Evolutionary conservation across 1,140 invertebrate species (phyloP), one percentile per base, ranked within the genome.

Genomic region (Papilio machaon): DNA sequence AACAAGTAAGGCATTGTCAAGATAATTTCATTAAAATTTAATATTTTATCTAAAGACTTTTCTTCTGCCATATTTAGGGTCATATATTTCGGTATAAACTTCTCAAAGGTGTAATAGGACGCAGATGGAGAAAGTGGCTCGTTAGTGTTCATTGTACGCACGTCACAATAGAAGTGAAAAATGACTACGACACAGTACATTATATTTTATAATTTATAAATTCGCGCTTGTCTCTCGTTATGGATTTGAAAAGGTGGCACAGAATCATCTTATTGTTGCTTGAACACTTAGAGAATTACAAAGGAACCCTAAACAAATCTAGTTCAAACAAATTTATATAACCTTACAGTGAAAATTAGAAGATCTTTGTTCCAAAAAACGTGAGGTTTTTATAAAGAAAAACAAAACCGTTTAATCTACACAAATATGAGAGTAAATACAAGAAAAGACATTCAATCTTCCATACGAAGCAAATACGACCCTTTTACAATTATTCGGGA

Each of bases 401-500:
- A n/a, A 73, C 38, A 73, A 73, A 15, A 43, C 43, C 35, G 43
- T 73, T 47, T 73, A 73, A 46, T 46, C 8, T 10, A 73, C 73
- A 73, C 35, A 46, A 73, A 19, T 23, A 43, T 46, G 0, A 38
- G 7, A 47, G 9, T 38, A 73, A n/a, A 73, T 17, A 15, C 2
- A 43, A 73, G 43, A 23, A 76, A 76, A 76, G 74, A 52, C 74
- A 54, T 76, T 76, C 74, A 76, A 76, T 76, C 74, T 76, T 23
- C 74, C 74, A 76, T 76, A 54, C 47, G n/a, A 52, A 76, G 19
- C 47, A 76, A 76, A 76, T 54, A 76, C 74, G 74, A 76, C 74
- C 74, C 74, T 76, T 76, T 47, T 76, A 76, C 74, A 76, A 76
- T 76, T 76, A 76, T 76, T 76, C 74, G 74, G 46, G 19, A 82